Percentiles rank a stretch among this genome's conserved stretches.
Evolutionary conservation across 2,888 invertebrate genomes (phyloP).

Genomic region (Tolmerus cingulatus): DNA sequence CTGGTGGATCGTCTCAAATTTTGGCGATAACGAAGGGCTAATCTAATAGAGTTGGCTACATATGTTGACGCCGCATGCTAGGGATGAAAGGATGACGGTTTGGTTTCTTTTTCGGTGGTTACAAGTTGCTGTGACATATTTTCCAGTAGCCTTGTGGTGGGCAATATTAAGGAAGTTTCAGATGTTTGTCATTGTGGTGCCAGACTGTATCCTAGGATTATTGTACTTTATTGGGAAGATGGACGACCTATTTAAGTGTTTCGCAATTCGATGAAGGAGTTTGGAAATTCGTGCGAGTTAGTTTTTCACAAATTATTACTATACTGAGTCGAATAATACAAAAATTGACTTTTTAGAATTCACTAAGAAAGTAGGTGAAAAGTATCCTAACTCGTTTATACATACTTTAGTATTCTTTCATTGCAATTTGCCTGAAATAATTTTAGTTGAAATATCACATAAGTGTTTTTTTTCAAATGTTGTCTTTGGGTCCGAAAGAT

Average conservation of each 20-base stretch:
- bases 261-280: not conserved
- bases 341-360: too few species aligned
- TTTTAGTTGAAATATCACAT: too few species aligned
- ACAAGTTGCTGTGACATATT: not conserved
- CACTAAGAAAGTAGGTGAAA: too few species aligned
- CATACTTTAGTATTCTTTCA: too few species aligned
- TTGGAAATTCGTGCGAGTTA: too few species aligned
- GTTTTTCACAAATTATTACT: too few species aligned
- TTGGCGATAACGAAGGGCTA: slow-evolving; percentile 2
- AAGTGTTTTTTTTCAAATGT: too few species aligned
- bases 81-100: not conserved
- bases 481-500: too few species aligned
- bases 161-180: not conserved
- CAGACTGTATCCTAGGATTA: not conserved
- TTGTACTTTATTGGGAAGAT: not conserved
- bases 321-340: too few species aligned
- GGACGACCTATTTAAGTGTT: not conserved
- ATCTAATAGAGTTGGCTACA: not conserved
- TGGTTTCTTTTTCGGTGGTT: not conserved
- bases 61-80: not conserved
- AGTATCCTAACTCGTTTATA: too few species aligned
- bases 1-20: not conserved
- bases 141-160: not conserved
- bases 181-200: not conserved
- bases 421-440: too few species aligned